These are phyloP conservation scores for Phataginus tricuspis DNA, from an alignment of 2,797 vertebrate genomes.

Conservation along the genomic window DNA sequence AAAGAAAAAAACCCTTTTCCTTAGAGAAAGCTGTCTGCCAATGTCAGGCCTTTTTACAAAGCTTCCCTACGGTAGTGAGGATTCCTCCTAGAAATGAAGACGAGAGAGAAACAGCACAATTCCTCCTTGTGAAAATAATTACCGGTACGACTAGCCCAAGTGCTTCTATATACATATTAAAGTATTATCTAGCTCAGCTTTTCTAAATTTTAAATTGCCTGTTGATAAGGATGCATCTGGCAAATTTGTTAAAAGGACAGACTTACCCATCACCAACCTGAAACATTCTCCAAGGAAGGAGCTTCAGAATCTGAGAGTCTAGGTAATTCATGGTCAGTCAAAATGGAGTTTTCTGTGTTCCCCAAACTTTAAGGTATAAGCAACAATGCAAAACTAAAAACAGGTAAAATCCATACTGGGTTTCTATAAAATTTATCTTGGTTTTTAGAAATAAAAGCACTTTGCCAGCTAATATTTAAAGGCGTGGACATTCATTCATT, in stretches of 20 bases:
- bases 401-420: not conserved
- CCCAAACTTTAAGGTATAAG: not conserved
- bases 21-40: not conserved
- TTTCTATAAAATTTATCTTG: not conserved
- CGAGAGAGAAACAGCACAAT: not conserved
- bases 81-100: not conserved
- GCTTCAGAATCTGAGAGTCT: not conserved
- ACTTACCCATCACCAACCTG: not conserved
- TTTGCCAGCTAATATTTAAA: not conserved
- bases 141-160: not conserved
- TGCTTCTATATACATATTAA: not conserved
- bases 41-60: not conserved
- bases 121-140: not conserved
- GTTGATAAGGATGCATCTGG: not conserved
- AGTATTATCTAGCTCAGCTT: not conserved
- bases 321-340: not conserved
- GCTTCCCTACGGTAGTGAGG: not conserved
- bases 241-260: not conserved
- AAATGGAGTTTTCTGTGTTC: not conserved
- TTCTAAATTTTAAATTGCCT: not conserved
- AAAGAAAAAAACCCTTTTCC: constrained; percentile 27
- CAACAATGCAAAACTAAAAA: not conserved
- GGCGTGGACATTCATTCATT: not conserved
- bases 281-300: not conserved
- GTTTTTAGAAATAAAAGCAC: not conserved